Evolutionary conservation across 2,888 invertebrate genomes (phyloP), one percentile per base, ranked within the genome.

Genomic region (Nebria brevicollis): DNA sequence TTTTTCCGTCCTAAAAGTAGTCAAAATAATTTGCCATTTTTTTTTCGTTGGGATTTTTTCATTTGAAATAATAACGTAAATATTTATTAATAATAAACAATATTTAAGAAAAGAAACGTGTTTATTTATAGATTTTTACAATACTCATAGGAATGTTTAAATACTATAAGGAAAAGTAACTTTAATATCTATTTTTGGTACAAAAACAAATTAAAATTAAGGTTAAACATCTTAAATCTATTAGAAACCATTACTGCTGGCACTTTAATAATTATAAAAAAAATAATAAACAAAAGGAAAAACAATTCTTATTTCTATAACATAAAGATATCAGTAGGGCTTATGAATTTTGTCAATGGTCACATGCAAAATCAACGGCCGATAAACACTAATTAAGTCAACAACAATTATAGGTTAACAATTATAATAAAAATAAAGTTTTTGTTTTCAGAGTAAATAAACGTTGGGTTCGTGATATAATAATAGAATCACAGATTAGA

Each of bases 231-330:
- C 54, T 54, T 54, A 54, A 5, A 54, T 54, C 2, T 54, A 7
- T 7, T 11, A 54, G 54, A 54, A 8, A 54, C 54, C 54, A 34
- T 13, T 8, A 54, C 6, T 54, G 7, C 13, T 54, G 54, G 5
- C n/a, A 68, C 4, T 68, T 68, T n/a, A 25, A 68, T 15, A 68
- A 7, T n/a, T n/a, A 15, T 11, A 26, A 7, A 25, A n/a, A 68
- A 25, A 20, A 6, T 10, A 66, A 66, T 13, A 66, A 13, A 68
- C 15, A 68, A 25, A 68, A 68, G 8, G 26, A 20, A 68, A 68
- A 68, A 68, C 26, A 54, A 54, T 54, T 54, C 54, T 54, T 54
- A 54, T 25, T 15, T 68, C 68, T 68, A 25, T 26, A 68, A 68
- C 68, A 68, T 6, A 66, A 66, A 66, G 3, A n/a, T 3, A 66